These are phyloP conservation scores for Poeciliopsis infans DNA, from an alignment of 2,797 vertebrate genomes.

Conservation along the genomic window DNA sequence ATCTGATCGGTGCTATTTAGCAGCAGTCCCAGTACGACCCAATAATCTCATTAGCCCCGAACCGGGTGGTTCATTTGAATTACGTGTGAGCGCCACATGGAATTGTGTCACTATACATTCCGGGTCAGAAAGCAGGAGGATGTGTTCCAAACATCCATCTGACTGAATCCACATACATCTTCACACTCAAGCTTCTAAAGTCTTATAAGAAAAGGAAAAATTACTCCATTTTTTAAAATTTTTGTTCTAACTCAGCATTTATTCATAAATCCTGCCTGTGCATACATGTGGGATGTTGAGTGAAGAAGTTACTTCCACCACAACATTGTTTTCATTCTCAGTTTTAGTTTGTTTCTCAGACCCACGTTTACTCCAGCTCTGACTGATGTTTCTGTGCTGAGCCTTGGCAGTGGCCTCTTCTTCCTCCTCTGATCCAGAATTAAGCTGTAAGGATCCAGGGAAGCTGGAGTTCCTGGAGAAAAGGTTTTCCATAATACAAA, in stretches of 20 bases:
- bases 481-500: background rate
- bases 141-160: background rate
- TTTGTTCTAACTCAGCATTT: background rate
- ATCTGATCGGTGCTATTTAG: background rate
- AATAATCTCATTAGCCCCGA: background rate
- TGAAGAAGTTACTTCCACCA: constrained; percentile 4
- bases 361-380: background rate
- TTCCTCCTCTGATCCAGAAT: background rate
- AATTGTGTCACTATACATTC: background rate
- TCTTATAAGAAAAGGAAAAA: background rate
- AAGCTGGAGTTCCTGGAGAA: background rate
- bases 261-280: no score
- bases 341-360: background rate
- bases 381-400: background rate
- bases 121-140: background rate
- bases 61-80: background rate
- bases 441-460: background rate
- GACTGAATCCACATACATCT: background rate
- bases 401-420: background rate
- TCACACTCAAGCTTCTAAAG: background rate
- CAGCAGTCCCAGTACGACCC: background rate
- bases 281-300: background rate
- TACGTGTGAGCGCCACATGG: background rate
- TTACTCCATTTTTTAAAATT: background rate
- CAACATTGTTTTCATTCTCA: background rate